Percentiles rank a stretch among this genome's conserved stretches.
Conservation (phyloP, 2,797 vertebrate species). For the Aplochiton taeniatus region DNA sequence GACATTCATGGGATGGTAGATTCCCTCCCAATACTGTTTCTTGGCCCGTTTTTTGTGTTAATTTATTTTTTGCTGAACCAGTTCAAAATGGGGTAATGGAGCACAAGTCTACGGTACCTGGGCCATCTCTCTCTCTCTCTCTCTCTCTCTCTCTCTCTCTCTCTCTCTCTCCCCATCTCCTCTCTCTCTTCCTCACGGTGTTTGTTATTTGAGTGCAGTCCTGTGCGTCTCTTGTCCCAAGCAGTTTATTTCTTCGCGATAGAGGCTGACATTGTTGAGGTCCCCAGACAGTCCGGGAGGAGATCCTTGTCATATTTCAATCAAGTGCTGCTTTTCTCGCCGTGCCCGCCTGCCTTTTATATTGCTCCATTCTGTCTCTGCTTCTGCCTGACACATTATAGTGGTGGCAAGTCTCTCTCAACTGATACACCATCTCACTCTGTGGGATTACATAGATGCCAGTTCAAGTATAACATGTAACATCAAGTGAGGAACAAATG, state of each 20-base stretch:
- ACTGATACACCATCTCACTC: constrained; percentile 25
- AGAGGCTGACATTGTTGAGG: constrained; percentile 27
- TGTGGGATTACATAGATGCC: constrained; percentile 27
- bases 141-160: constrained; percentile 1
- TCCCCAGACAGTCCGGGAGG: constrained; percentile 38
- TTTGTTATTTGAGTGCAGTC: constrained; percentile 38
- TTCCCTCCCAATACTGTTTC: too few species aligned
- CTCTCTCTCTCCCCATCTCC: constrained; percentile 11
- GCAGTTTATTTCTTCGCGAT: constrained; percentile 46
- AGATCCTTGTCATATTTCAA: constrained; percentile 58
- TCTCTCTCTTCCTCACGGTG: constrained; percentile 6
- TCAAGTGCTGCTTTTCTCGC: constrained; percentile 43
- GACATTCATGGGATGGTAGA: too few species aligned
- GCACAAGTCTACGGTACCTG: too few species aligned
- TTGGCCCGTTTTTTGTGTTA: too few species aligned
- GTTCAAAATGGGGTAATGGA: too few species aligned
- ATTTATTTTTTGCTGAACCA: too few species aligned
- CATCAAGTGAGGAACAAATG: constrained; percentile 16
- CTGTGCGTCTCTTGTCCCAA: constrained; percentile 39
- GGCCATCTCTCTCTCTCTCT: not conserved
- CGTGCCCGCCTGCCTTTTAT: constrained; percentile 11
- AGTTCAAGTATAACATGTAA: constrained; percentile 11
- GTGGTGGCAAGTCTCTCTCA: constrained; percentile 23
- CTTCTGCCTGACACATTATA: constrained; percentile 39
- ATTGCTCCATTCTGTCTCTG: constrained; percentile 15